phyloP scores from a whole-genome alignment of 2,797 vertebrate species.

The Varecia variegata region DNA sequence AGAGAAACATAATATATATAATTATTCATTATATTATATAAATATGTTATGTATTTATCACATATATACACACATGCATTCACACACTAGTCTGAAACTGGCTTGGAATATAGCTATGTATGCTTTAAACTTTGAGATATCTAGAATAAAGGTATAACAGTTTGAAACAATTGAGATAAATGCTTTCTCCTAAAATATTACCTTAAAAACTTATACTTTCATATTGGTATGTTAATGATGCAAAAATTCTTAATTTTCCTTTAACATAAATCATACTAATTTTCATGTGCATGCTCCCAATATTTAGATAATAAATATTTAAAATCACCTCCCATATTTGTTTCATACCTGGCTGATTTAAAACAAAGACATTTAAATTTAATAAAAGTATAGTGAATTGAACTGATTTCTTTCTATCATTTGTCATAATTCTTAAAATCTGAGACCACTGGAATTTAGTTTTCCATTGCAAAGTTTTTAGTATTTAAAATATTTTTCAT shows the following conservation, averaged over 20 bases:
- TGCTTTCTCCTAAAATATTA: background rate
- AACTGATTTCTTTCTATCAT: constrained; percentile 23
- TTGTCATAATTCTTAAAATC: background rate
- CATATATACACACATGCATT: background rate
- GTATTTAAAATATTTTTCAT: background rate
- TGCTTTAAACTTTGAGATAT: background rate
- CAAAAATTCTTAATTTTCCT: constrained; percentile 47
- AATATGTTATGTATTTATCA: background rate
- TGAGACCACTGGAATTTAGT: background rate
- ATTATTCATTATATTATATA: background rate
- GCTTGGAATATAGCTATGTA: background rate
- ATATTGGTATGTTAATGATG: constrained; percentile 54
- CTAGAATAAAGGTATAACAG: background rate
- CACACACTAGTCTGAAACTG: background rate
- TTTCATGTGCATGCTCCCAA: background rate
- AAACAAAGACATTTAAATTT: constrained; percentile 54
- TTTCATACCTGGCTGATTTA: constrained; percentile 55
- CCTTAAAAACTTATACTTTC: constrained; percentile 57
- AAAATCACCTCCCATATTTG: background rate
- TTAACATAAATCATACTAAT: constrained; percentile 43
- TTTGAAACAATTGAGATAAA: constrained; percentile 36
- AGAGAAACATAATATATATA: background rate
- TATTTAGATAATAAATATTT: constrained; percentile 48
- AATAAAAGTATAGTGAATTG: constrained; percentile 63
- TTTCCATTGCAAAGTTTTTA: background rate